phyloP scores from a whole-genome alignment of 2,888 invertebrate species.

The Smittia sp. region DNA sequence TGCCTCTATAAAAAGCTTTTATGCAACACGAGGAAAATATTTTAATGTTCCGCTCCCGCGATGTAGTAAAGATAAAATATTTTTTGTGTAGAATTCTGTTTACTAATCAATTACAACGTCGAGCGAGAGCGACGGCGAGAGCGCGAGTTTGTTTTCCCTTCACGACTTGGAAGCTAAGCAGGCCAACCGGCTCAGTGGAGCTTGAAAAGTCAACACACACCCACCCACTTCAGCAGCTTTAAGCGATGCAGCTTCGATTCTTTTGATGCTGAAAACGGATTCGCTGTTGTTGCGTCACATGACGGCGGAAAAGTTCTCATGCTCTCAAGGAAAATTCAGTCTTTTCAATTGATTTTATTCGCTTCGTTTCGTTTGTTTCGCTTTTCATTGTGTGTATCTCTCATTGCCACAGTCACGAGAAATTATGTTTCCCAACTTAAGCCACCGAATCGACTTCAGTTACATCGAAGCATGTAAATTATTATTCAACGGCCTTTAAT shows the following conservation, averaged over 20 bases:
- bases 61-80: neutral
- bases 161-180: neutral
- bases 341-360: neutral
- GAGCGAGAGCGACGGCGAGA: neutral
- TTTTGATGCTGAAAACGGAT: neutral
- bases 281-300: slow-evolving; percentile 5
- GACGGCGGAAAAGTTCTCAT: neutral
- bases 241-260: neutral
- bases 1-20: neutral
- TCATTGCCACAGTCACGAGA: neutral
- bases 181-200: slow-evolving; percentile 24
- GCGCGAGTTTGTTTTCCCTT: neutral
- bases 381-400: neutral
- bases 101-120: neutral
- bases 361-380: neutral
- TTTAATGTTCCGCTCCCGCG: neutral
- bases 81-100: neutral
- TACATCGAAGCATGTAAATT: neutral
- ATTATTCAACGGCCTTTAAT: neutral
- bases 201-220: neutral
- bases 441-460: neutral
- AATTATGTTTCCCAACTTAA: neutral
- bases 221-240: neutral
- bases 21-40: neutral
- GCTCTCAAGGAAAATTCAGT: neutral